Evolutionary conservation across 2,888 invertebrate species (phyloP), one percentile per base, ranked within the genome.

Genomic region (Cheilosia impressa): DNA sequence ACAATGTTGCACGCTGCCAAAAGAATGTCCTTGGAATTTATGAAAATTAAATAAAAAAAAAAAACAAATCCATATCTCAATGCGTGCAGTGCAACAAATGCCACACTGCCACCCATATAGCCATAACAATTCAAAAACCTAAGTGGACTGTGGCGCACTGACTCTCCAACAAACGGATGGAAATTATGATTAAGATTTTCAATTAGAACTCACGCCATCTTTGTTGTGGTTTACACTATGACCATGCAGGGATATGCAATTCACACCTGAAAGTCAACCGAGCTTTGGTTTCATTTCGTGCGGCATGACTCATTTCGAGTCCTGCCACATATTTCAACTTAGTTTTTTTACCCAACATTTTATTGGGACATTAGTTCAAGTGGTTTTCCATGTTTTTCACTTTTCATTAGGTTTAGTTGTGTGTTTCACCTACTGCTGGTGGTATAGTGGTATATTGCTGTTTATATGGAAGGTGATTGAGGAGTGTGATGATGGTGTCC

Each of bases 291-390:
- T 81, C 38, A 27, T 31, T 66, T 77, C 55, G 53, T 63, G 71
- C 66, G 43, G 45, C 76, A 77, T 81, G 85, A 85, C 71, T 80
- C 85, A 85, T 85, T 58, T 65, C 43, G 31, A 62, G 41, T 50
- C 55, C 27, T 77, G 68, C 43, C 71, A 63, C 63, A 38, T 38
- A 72, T 73, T 73, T 52, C 19, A n/a, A 22, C 17, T 53, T 15
- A 13, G 43, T 53, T 47, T 45, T 45, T 45, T 27, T 24, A 41
- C 22, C 27, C 57, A 69, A 63, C 71, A 69, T 85, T 85, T 85
- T 85, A 85, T 85, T 76, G 85, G 62, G 75, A 81, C 80, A 85
- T 85, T 85, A 85, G 80, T 85, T 85, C 85, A 85, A 85, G 85
- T 85, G 85, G 85, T 85, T 85, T 85, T 80, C 62, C 85, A 72